Base-by-base conservation (phyloP, 1,140 invertebrate species). In the Sitodiplosis mosellana region DNA sequence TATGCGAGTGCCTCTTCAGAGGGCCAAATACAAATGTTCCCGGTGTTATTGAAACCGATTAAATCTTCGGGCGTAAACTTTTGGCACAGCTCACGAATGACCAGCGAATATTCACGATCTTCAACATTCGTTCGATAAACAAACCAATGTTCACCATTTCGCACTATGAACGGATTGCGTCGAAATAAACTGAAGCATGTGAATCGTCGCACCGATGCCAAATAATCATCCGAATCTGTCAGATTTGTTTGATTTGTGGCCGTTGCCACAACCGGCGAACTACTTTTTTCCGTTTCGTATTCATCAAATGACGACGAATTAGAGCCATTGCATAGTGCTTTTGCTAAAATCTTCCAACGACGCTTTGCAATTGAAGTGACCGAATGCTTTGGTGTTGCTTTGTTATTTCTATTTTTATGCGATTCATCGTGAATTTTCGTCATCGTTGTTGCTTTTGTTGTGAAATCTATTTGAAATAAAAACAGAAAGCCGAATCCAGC, bases 21-120 rank as follows among this genome's bases (percentile, higher is more conserved):
- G 10, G 86, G 86, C 87, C 87, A 91, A 2, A 90, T 77, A 67
- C 85, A 87, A 2, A 90, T 76, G 65, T 89, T 90, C n/a, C 87
- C 87, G 1, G 87, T 91, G 55, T 89, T 89, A 61, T 91, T 88
- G 65, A 88, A 89, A 1, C 86, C 86, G 61, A 80, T 79, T 19
- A 90, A 65, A 55, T 82, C 77, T 53, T 70, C 74, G 3, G 78
- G 76, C 1, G 78, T 80, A 54, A 80, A 74, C 18, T 62, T 72
- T 18, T 74, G 70, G 49, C 70, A 69, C 46, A 77, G 61, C 47
- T 76, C 74, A 10, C 73, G 69, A 18, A 80, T 69, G 38, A 73
- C 64, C 0, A 78, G 64, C 10, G 56, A 64, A 54, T 64, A 75
- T 21, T 67, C 58, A 2, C 61, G 52, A 20, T 57, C 54, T 37